Percentiles rank a stretch among this genome's conserved stretches.
Conservation (phyloP, 1,140 invertebrate species). For the Drosophila mojavensis region DNA sequence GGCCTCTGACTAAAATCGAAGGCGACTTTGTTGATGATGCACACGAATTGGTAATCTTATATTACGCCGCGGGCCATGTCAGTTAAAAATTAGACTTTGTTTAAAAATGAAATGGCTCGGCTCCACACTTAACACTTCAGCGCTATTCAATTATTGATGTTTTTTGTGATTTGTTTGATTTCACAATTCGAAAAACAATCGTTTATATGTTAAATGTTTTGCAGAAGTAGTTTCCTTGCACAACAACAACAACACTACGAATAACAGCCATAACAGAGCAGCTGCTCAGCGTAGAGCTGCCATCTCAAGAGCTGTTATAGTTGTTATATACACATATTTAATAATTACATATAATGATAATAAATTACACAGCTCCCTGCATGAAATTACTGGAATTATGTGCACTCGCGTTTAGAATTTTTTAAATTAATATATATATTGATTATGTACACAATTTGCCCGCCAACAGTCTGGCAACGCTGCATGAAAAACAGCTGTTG, state of each 20-base stretch:
- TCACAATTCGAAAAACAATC: conserved; percentile 53
- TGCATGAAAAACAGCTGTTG: conserved; percentile 16
- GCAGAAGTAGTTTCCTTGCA: conserved; percentile 63
- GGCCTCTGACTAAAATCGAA: conserved; percentile 40
- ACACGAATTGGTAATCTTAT: conserved; percentile 25
- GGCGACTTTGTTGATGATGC: conserved; percentile 20
- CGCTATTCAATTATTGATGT: conserved; percentile 39
- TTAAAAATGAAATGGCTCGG: not conserved
- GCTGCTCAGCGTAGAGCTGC: conserved; percentile 56
- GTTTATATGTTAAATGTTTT: conserved; percentile 57
- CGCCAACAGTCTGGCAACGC: conserved; percentile 25
- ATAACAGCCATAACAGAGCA: conserved; percentile 44
- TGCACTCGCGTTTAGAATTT: conserved; percentile 11
- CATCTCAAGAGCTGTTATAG: not conserved
- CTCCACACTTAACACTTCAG: conserved; percentile 22
- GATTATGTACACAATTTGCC: not conserved
- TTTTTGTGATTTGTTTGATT: conserved; percentile 42
- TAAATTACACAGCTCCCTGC: conserved; percentile 1
- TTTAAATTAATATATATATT: conserved; percentile 7
- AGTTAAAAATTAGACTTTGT: conserved; percentile 9
- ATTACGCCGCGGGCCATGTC: conserved; percentile 5
- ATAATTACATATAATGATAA: not conserved
- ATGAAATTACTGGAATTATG: not conserved
- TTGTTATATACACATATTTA: not conserved
- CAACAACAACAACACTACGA: conserved; percentile 38